phyloP scores from a whole-genome alignment of 2,888 invertebrate genomes.

The Xylota segnis region DNA sequence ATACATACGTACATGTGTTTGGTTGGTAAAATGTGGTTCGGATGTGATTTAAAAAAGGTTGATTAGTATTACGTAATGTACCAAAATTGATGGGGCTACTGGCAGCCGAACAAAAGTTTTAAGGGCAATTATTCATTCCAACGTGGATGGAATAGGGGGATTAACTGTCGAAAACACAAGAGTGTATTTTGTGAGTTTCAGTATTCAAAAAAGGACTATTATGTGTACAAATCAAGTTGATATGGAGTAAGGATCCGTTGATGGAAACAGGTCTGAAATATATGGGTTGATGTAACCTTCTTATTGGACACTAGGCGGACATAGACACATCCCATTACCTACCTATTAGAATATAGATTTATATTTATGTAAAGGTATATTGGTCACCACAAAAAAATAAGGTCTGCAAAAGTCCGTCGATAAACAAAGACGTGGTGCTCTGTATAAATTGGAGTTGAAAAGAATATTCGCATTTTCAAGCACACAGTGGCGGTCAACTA shows the following conservation, averaged over 20 bases:
- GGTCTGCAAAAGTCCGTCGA: too few relatives aligned
- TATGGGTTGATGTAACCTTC: not conserved
- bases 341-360: too few relatives aligned
- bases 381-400: too few relatives aligned
- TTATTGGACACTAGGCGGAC: not conserved
- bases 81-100: conserved; percentile 1
- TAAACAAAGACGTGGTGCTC: too few relatives aligned
- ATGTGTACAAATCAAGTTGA: conserved; percentile 1
- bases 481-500: too few relatives aligned
- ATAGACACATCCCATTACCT: too few relatives aligned
- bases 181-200: not conserved
- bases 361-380: too few relatives aligned
- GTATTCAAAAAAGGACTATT: not conserved
- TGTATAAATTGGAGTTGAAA: too few relatives aligned
- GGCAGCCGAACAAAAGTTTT: not conserved
- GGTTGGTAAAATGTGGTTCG: not conserved
- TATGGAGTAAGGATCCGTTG: not conserved
- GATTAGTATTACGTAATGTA: conserved; percentile 24
- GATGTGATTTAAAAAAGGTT: conserved; percentile 28
- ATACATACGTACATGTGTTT: not conserved
- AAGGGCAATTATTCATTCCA: conserved; percentile 8
- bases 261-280: not conserved
- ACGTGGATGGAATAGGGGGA: not conserved
- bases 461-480: too few relatives aligned
- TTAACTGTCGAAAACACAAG: conserved; percentile 3